Evolutionary conservation across 2,797 vertebrate species (phyloP), one percentile per base, ranked within the genome.

Genomic region (Rousettus madagascariensis): DNA sequence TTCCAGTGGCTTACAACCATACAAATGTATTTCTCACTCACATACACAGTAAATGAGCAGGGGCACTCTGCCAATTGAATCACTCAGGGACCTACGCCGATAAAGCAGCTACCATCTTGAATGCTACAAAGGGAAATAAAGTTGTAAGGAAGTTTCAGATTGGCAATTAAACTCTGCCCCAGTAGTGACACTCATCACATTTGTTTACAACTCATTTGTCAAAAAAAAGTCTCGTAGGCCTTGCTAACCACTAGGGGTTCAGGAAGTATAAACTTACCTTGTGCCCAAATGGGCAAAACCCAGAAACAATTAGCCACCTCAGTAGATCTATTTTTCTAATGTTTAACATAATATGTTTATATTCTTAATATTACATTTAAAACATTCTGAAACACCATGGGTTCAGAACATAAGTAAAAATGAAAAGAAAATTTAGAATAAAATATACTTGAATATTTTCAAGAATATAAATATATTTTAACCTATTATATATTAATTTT

Each of bases 361-460:
- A 83, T 38, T 83, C 61, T 86, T 36, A 86, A 74, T 57, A 36
- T 63, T 88, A 84, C 6, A 75, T 88, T 66, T 94, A 91, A 59
- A 96, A 55, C 68, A 6, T 57, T 90, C 24, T 84, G 8, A 91
- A 89, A 92, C 86, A 3, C 15, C 15, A 16, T 74, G 10, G 9
- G 1, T 83, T 87, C 41, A 82, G 72, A 92, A 61, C 1, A 10
- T 59, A 93, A 57, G 17, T 46, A 65, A 85, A 91, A 94, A 7
- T 38, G 3, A 85, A 61, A 79, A 90, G 9, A 8, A 57, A 72
- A 96, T 72, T 82, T 92, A 33, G 8, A 84, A 72, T 89, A 74
- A 77, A 89, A 28, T 71, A n/a, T 61, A 51, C 33, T 49, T 86
- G 26, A 65, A n/a, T 91, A 89, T 93, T 96, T 97, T 96, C 8